Evolutionary conservation across 2,797 vertebrate genomes (phyloP).

Genomic region (Geotrypetes seraphini): DNA sequence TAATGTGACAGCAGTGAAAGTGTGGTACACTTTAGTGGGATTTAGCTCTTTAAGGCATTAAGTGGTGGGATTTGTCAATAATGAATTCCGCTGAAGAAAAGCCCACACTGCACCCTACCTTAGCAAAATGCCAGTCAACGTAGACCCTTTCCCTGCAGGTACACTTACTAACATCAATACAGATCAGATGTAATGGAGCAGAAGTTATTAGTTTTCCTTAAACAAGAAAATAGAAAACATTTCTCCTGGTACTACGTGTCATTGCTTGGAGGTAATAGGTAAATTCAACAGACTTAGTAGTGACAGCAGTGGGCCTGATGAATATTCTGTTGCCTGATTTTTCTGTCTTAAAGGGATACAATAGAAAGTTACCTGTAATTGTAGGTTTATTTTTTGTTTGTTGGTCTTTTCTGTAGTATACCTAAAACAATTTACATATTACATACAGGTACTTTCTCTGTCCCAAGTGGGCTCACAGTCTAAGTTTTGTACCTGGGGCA

Average conservation of each 20-base stretch:
- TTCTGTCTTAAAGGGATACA: conserved; percentile 21
- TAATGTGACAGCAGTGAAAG: conserved; percentile 35
- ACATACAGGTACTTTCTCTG: no score
- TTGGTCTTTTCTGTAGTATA: no score
- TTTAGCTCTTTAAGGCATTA: conserved; percentile 51
- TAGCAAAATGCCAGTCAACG: conserved; percentile 45
- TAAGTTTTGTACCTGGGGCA: no score
- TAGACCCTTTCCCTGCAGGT: conserved; percentile 50
- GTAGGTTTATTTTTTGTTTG: no score
- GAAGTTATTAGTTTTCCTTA: conserved; percentile 58
- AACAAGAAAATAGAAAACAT: conserved; percentile 28
- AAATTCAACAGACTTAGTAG: conserved; percentile 34
- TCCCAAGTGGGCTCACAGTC: no score
- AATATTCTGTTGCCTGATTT: conserved; percentile 13
- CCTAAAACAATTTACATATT: no score
- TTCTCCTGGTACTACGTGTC: not conserved
- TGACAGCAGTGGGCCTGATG: conserved; percentile 21
- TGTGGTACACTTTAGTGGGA: conserved; percentile 37
- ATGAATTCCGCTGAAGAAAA: conserved; percentile 32
- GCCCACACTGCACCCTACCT: conserved; percentile 12
- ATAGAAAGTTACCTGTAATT: conserved; percentile 19
- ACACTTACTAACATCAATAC: conserved; percentile 43
- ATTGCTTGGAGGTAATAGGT: conserved; percentile 25
- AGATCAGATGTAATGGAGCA: conserved; percentile 62
- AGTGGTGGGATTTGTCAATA: conserved; percentile 54